Evolutionary conservation across 2,113 vertebrate species (phyloP).

Genomic region (Panthera tigris): DNA sequence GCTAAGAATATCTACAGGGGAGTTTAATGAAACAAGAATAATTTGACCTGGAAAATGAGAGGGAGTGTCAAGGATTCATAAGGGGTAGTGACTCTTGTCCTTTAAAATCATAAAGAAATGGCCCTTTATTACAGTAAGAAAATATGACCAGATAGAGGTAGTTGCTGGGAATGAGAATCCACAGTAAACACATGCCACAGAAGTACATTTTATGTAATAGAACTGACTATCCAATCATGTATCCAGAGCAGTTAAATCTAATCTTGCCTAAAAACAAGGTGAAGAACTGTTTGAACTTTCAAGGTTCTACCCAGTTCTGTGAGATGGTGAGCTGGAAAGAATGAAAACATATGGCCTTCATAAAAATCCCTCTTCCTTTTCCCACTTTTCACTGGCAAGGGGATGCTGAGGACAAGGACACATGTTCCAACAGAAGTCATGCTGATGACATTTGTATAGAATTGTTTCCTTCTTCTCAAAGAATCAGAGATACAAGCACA

Average conservation of each 20-base stretch:
- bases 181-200: neutral
- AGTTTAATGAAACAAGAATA: slow-evolving; percentile 19
- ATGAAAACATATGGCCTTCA: slow-evolving; percentile 26
- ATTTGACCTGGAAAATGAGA: neutral
- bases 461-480: slow-evolving; percentile 48
- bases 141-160: neutral
- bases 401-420: neutral
- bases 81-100: neutral
- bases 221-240: neutral
- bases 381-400: slow-evolving; percentile 1
- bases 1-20: neutral
- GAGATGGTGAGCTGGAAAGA: slow-evolving; percentile 13
- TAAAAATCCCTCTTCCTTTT: slow-evolving; percentile 48
- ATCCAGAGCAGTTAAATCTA: neutral
- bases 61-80: neutral
- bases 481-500: slow-evolving; percentile 55
- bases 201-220: neutral
- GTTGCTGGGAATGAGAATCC: neutral
- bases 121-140: neutral
- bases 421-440: slow-evolving; percentile 30
- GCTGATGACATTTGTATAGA: slow-evolving; percentile 57
- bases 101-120: neutral
- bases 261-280: neutral
- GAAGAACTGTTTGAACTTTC: neutral
- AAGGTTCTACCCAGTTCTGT: neutral